Base-by-base conservation (phyloP, 2,113 vertebrate species). In the Neopipo cinnamomea region DNA sequence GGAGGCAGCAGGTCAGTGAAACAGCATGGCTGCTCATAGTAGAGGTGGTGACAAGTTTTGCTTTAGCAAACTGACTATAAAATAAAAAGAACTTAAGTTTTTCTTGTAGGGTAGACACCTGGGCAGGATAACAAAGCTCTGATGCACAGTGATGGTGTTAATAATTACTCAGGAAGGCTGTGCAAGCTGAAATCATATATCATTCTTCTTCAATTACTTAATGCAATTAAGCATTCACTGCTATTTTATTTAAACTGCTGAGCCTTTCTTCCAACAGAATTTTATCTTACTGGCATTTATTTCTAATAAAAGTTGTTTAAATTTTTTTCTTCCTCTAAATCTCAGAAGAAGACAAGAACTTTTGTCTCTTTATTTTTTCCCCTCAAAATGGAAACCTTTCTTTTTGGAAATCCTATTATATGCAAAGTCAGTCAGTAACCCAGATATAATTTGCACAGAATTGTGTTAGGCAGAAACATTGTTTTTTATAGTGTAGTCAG, bases 11-110 rank as follows among this genome's bases (percentile, higher is more conserved):
- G 59, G 6, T 22, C 31, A 8, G 49, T n/a, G 18, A 15, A 68
- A 35, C 2, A 39, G 56, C 16, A 1, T 1, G 7, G 24, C 33
- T 52, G 33, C 13, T 41, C 19, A 4, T 39, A n/a, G 10, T 1
- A 28, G 37, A 56, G 22, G 12, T 12, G 25, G n/a, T 49, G 62
- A 71, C 44, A 61, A 59, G 47, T 61, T 84, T 61, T 0, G 0
- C 53, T 74, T 66, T 66, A 80, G 66, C 9, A 79, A 74, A 90
- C 22, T 27, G 41, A 30, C 46, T 42, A 42, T 42, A 35, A 72
- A 88, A 59, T 70, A 55, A 49, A 65, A 85, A 25, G 5, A 76
- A 47, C n/a, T 49, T 2, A 28, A 28, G 33, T 13, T 77, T 61
- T 61, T 31, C 27, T 58, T 59, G 23, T 24, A 61, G 46, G 47